Base-by-base conservation (phyloP, 2,113 vertebrate species). In the Oophaga pumilio region DNA sequence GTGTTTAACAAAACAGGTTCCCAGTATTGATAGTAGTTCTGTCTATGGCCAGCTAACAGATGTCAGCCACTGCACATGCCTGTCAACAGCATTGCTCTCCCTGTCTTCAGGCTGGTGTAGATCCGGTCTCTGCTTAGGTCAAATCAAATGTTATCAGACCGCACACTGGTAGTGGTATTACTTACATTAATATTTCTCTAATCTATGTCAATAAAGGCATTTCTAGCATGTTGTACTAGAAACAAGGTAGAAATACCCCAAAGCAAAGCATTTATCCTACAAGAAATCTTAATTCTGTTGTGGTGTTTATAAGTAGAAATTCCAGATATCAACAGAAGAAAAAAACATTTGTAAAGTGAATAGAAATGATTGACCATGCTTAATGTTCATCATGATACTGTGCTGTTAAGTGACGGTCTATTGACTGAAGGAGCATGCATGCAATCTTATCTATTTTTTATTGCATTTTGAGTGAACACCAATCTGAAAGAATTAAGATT, bases 401-500 rank as follows among this genome's bases (percentile, higher is more conserved):
- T 64, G 59, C 1, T 64, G 33, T 66, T 82, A 82, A 24, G 28
- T 82, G 59, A 82, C 9, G 24, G 49, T 43, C 28, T 18, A 50
- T 1, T 24, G 43, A 20, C 43, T 6, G 6, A 76, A 78, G 7
- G 53, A 79, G 76, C 76, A 79, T 57, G 76, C 76, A 59, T 28
- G 12, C 20, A 79, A 28, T 79, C 53, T 28, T 26, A 4, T 57
- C 43, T 43, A 43, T 56, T 77, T 6, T 64, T 43, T n/a, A 26
- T 53, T 17, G 68, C 10, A 66, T 87, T 69, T 59, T n/a, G 53
- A 62, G 18, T 80, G 1, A 69, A 69, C 69, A 52, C 60, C 85
- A 76, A 64, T 76, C 71, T 66, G 57, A 77, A 4, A 76, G 57
- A 64, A 86, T 86, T 86, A 86, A 68, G 85, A 78, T 86, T 64